These are phyloP conservation scores for Heptranchias perlo DNA, from an alignment of 2,113 vertebrate species.

Conservation along the genomic window DNA sequence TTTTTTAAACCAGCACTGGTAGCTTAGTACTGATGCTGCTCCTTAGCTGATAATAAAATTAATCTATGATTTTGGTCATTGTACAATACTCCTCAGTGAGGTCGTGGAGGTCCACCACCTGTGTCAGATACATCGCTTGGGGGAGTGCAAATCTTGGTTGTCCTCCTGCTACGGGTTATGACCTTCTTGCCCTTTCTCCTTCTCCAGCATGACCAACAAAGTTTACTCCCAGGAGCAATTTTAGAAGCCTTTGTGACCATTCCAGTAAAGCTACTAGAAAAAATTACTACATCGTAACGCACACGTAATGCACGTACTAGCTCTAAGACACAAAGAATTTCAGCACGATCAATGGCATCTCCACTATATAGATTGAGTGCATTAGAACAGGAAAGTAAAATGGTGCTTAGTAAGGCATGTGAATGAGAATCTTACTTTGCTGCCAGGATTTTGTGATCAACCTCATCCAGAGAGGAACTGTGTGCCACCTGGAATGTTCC, in stretches of 20 bases:
- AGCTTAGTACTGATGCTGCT: not conserved
- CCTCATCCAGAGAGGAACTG: constrained; percentile 94
- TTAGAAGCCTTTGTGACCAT: not conserved
- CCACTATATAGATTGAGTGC: not conserved
- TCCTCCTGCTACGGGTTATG: not conserved
- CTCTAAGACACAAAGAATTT: not conserved
- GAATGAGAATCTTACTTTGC: constrained; percentile 76
- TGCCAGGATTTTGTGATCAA: constrained; percentile 98
- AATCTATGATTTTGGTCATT: not conserved
- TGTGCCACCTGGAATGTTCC: constrained; percentile 95
- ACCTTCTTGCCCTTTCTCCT: not conserved
- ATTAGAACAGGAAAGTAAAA: not conserved
- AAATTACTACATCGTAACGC: not conserved
- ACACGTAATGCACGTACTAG: not conserved
- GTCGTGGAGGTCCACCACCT: not conserved
- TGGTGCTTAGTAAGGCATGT: not conserved
- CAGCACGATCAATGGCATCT: not conserved
- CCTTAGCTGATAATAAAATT: not conserved
- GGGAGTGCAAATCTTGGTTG: not conserved
- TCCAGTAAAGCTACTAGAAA: not conserved
- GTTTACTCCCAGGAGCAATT: not conserved
- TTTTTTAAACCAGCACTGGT: not conserved
- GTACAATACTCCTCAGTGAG: not conserved
- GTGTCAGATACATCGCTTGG: not conserved
- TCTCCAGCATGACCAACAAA: not conserved